Conservation (phyloP, 2,113 vertebrate genomes). For the Fukomys damarensis region DNA sequence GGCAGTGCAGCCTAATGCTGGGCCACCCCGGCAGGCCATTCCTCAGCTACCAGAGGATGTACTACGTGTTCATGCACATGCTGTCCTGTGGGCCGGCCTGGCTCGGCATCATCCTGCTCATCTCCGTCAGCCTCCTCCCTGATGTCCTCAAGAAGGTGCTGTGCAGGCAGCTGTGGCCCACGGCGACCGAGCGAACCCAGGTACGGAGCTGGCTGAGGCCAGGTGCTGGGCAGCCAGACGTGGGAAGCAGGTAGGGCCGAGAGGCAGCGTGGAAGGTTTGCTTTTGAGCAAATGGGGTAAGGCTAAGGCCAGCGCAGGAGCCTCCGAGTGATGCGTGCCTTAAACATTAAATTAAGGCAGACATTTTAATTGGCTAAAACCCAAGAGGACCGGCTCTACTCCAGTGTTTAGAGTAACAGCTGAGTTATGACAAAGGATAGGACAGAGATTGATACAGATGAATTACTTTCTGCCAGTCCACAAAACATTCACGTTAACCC, state of each 20-base stretch:
- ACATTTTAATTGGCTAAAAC: not conserved
- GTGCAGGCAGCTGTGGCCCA: conserved; percentile 95
- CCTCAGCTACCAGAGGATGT: conserved; percentile 99
- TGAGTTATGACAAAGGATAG: not conserved
- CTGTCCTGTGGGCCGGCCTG: conserved; percentile 96
- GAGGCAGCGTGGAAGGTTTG: no score
- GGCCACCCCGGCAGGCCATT: conserved; percentile 91
- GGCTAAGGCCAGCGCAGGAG: fast-evolving
- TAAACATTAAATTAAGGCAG: not conserved
- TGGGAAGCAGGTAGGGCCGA: no score
- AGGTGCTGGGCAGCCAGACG: fast-evolving
- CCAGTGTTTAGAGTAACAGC: not conserved
- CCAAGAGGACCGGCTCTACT: not conserved
- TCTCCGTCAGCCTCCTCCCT: conserved; percentile 95
- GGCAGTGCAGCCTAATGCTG: not conserved
- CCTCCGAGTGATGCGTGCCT: not conserved
- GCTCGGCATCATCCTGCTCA: conserved; percentile 95
- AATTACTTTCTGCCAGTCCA: not conserved
- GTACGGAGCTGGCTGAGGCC: conserved; percentile 78
- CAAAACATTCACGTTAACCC: not conserved
- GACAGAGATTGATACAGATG: not conserved
- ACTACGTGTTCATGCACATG: conserved; percentile 99
- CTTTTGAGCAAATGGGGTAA: not conserved
- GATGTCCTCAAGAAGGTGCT: conserved; percentile 96
- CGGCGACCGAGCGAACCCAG: conserved; percentile 95